Base-by-base conservation (phyloP, 2,888 invertebrate species). In the Salpingus planirostris region DNA sequence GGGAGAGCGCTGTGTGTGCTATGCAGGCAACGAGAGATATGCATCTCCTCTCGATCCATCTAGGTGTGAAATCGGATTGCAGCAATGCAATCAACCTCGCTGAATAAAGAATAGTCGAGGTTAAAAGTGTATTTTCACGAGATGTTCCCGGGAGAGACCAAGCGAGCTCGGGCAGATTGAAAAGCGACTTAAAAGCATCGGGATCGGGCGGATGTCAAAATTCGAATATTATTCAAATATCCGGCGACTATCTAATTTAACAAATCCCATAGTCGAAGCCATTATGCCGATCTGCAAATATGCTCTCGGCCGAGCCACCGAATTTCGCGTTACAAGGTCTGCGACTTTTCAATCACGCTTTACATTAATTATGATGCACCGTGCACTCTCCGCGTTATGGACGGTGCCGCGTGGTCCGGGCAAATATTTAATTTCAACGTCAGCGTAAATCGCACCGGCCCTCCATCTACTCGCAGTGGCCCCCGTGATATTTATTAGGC, bases 31-130 rank as follows among this genome's bases (percentile, higher is more conserved):
- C n/a, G n/a, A n/a, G n/a, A n/a, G n/a, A n/a, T n/a, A n/a, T n/a
- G n/a, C n/a, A n/a, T n/a, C n/a, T n/a, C n/a, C n/a, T n/a, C n/a
- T n/a, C n/a, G 24, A 34, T 24, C 14, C 15, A 22, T 14, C 5
- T 12, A 13, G 13, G 22, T 36, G 31, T 31, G 32, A 36, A 36
- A 35, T 35, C 31, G 31, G 24, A 27, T 15, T 13, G 29, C 29
- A 27, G 24, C 25, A 36, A 36, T 31, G 31, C 27, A 28, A 36
- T 31, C 36, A 26, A 32, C 24, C 27, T 29, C 27, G 31, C 32
- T 31, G 15, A 32, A 24, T 29, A 21, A 36, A 13, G 36, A 32
- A 36, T 36, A 36, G 32, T 36, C 31, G 36, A 36, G 32, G 32
- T 32, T 28, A 32, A 36, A 36, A 10, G 10, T 32, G 32, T 36